Evolutionary conservation across 1,140 invertebrate species (phyloP).

Genomic region (Lasioglossum albipes): DNA sequence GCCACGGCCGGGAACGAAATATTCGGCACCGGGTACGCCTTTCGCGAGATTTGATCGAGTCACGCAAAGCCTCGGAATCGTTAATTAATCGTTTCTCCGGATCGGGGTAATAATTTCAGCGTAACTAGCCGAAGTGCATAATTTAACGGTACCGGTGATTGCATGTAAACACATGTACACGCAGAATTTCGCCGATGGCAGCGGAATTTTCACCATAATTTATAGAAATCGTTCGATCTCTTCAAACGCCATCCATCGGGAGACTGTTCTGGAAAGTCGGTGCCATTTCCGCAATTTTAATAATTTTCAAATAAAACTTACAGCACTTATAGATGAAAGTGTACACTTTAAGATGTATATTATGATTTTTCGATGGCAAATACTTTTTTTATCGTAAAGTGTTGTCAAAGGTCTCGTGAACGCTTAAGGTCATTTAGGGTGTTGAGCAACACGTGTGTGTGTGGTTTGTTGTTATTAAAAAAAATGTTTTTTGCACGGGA

Average conservation of each 20-base stretch:
- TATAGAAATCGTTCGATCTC: background rate
- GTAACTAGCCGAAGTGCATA: background rate
- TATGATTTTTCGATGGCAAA: background rate
- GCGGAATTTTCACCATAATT: background rate
- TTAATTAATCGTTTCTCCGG: slow-evolving; percentile 44
- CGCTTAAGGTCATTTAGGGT: too few species aligned
- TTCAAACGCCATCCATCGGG: too few species aligned
- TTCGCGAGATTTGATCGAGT: slow-evolving; percentile 33
- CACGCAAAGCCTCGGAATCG: slow-evolving; percentile 32
- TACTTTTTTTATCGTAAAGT: background rate
- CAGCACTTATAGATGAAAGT: background rate
- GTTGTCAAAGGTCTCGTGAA: background rate
- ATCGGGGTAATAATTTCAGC: slow-evolving; percentile 23
- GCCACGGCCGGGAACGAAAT: slow-evolving; percentile 16
- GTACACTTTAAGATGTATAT: background rate
- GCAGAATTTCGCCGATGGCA: background rate
- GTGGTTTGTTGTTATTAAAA: too few species aligned
- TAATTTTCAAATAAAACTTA: background rate
- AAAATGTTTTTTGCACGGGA: too few species aligned
- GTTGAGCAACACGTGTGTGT: too few species aligned
- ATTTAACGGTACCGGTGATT: slow-evolving; percentile 21
- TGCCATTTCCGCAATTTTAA: too few species aligned
- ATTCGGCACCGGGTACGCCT: slow-evolving; percentile 16
- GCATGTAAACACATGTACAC: background rate
- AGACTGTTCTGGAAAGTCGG: too few species aligned